Conservation (phyloP, 2,113 vertebrate species). For the Istiophorus platypterus region DNA sequence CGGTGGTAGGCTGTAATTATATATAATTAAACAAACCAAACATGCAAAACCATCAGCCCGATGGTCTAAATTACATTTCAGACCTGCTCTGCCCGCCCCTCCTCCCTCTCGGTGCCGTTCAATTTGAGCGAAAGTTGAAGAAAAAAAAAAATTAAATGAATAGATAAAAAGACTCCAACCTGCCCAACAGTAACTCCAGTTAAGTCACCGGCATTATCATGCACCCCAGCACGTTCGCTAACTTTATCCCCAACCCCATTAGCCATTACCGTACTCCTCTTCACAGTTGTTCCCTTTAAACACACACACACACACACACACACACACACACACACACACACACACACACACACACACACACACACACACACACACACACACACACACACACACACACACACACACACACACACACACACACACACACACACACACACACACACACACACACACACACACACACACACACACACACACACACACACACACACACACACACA, state of each 20-base stretch:
- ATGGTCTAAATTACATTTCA: not conserved
- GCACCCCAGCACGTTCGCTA: slow-evolving; percentile 10
- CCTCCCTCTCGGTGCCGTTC: not conserved
- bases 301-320: too few species aligned
- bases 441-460: too few species aligned
- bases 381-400: too few species aligned
- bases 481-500: too few species aligned
- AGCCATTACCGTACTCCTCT: slow-evolving; percentile 8
- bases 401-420: too few species aligned
- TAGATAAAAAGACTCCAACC: slow-evolving; percentile 28
- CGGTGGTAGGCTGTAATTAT: not conserved
- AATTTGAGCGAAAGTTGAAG: slow-evolving; percentile 11
- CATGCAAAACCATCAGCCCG: not conserved
- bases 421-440: too few species aligned
- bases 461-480: too few species aligned
- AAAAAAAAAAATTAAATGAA: too few species aligned
- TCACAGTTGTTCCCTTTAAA: not conserved
- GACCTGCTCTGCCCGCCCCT: not conserved
- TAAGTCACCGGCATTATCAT: slow-evolving; percentile 28
- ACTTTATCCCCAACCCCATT: slow-evolving; percentile 1
- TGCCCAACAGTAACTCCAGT: slow-evolving; percentile 9
- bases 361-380: too few species aligned
- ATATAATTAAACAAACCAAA: not conserved
- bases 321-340: too few species aligned
- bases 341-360: too few species aligned